These are phyloP conservation scores for Ormyrus rosae DNA, from an alignment of 2,888 invertebrate species.

Conservation along the genomic window DNA sequence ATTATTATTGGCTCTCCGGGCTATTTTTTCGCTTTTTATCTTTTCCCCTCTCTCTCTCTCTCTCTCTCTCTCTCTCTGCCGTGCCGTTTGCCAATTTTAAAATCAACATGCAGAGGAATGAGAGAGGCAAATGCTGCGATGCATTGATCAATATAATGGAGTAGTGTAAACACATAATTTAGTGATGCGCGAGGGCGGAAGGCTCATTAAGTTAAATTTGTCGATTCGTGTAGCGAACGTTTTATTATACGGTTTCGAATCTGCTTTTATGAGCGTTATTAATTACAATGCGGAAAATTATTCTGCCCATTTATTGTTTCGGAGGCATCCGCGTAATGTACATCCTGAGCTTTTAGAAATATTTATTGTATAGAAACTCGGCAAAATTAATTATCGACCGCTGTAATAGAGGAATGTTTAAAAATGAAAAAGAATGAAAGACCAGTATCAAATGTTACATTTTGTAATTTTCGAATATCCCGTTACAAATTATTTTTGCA, in stretches of 20 bases:
- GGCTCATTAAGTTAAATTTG: conserved; percentile 50
- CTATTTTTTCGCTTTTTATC: too few species aligned
- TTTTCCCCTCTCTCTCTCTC: background rate
- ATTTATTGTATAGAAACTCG: too few species aligned
- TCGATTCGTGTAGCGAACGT: conserved; percentile 22
- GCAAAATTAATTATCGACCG: too few species aligned
- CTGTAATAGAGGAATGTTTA: too few species aligned
- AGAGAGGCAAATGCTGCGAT: conserved; percentile 3
- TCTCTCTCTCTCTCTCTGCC: background rate
- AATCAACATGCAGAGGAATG: conserved; percentile 23
- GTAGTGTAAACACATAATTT: conserved; percentile 52
- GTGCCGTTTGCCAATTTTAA: conserved; percentile 52
- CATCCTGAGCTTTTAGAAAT: too few species aligned
- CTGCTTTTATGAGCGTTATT: conserved; percentile 29
- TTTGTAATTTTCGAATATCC: too few species aligned
- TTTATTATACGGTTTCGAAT: conserved; percentile 29
- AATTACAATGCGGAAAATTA: conserved; percentile 25
- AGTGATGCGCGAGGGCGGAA: conserved; percentile 41
- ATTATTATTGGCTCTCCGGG: conserved; percentile 45
- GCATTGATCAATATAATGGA: conserved; percentile 50
- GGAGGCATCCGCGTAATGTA: too few species aligned
- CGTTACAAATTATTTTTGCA: too few species aligned
- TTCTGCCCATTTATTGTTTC: conserved; percentile 15
- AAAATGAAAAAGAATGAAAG: too few species aligned
- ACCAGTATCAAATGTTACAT: too few species aligned